A percentile compares a stretch with the other conserved stretches of the same genome.
Evolutionary conservation across 2,113 vertebrate genomes (phyloP).

Genomic region (Murina feae): DNA sequence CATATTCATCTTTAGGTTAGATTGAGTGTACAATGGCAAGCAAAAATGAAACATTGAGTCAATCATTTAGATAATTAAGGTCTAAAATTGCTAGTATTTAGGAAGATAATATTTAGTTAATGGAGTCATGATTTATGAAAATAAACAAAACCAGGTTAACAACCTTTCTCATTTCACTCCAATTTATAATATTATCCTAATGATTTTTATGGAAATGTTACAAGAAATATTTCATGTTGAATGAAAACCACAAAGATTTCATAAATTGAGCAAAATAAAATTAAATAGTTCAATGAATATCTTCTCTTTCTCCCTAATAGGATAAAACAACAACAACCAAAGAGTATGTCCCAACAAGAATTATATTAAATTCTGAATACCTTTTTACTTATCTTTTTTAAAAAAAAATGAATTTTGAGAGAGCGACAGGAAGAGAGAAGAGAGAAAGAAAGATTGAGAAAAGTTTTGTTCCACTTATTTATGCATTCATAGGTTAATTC

Average conservation of each 20-base stretch:
- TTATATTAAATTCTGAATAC: background rate
- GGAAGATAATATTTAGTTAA: conserved; percentile 47
- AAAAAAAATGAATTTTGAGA: too few species aligned
- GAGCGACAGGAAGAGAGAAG: too few species aligned
- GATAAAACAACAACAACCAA: background rate
- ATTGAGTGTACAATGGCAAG: too few species aligned
- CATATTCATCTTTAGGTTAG: conserved; percentile 28
- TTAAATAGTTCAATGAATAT: background rate
- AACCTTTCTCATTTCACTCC: background rate
- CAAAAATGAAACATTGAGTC: conserved; percentile 64
- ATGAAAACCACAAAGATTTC: background rate
- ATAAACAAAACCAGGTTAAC: conserved; percentile 51
- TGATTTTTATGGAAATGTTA: conserved; percentile 35
- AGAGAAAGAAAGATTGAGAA: too few species aligned
- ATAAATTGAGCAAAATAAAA: background rate
- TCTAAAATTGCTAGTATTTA: conserved; percentile 62
- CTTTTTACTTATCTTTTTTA: background rate
- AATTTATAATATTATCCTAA: conserved; percentile 9
- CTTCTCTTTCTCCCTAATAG: too few species aligned
- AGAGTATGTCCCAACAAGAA: background rate
- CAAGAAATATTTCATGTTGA: background rate
- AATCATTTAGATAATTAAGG: conserved; percentile 61
- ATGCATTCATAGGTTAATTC: too few species aligned
- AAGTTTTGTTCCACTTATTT: too few species aligned
- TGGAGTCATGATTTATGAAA: too few species aligned